Base-by-base conservation (phyloP, 2,888 invertebrate species). In the Bembecia ichneumoniformis region DNA sequence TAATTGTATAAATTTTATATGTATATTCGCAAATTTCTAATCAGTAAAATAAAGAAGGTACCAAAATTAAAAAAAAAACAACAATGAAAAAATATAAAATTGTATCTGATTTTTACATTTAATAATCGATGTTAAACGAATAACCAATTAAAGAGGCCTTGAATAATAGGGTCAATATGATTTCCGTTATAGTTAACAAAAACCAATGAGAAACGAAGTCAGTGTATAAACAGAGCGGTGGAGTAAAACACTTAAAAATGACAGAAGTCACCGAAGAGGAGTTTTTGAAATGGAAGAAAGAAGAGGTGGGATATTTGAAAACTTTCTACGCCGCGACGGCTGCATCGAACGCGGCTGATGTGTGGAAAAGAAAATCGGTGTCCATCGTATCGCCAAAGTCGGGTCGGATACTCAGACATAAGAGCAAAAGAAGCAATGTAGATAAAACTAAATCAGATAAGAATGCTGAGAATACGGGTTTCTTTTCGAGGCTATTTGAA, bases 331-430 rank as follows among this genome's bases (percentile, higher is more conserved):
- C 70, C 0, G 58, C 62, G 0, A 57, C 66, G 0, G 56, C 55
- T 36, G 64, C 71, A 0, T 50, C 59, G 0, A 71, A 60, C 11
- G 69, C 68, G 3, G 71, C 62, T 0, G 70, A 74, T 1, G 62
- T 55, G 1, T 82, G 80, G 78, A 82, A 76, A 56, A 59, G 64
- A 9, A 84, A 82, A 58, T 77, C 79, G 0, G 77, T 80, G 0
- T 72, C 78, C 0, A 73, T 82, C n/a, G 52, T 72, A n/a, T 81
- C 79, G 0, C 79, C 82, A 0, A 83, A 79, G 60, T 75, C 82
- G 0, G 80, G 77, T 7, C 63, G 74, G 47, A 70, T 78, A 43
- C 60, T 66, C 7, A 63, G 70, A 48, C 66, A 67, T 28, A 65
- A 59, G n/a, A 64, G 59, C 53, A 28, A 16, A 54, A 1, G 44